Conservation (phyloP, 2,113 vertebrate species). For the Nothocercus nigrocapillus region DNA sequence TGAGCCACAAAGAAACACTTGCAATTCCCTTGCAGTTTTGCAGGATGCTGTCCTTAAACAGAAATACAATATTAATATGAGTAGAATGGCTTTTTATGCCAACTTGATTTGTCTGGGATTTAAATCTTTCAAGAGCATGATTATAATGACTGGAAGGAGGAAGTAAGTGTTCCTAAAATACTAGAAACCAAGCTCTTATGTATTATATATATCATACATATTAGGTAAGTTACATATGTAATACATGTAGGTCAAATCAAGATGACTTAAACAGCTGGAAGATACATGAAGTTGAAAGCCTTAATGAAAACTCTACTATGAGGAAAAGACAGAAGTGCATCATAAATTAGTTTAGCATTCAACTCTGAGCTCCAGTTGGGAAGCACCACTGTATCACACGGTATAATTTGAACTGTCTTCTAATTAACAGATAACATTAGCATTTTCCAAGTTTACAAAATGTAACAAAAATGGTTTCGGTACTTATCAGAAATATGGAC, state of each 20-base stretch:
- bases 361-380: neutral
- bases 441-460: neutral
- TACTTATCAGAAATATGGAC: neutral
- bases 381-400: neutral
- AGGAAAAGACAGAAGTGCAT: neutral
- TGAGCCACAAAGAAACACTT: neutral
- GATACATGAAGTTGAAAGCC: neutral
- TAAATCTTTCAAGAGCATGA: neutral
- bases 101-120: neutral
- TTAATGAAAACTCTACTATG: neutral
- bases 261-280: neutral
- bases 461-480: neutral
- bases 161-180: neutral
- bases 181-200: neutral
- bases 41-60: neutral
- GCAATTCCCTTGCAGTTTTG: neutral
- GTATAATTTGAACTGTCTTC: neutral
- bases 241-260: neutral
- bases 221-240: neutral
- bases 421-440: neutral
- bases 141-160: neutral
- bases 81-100: neutral
- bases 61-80: neutral
- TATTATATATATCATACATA: neutral
- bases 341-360: neutral